Conservation (phyloP, 2,113 vertebrate genomes). For the Ptilorrhoa leucosticta region DNA sequence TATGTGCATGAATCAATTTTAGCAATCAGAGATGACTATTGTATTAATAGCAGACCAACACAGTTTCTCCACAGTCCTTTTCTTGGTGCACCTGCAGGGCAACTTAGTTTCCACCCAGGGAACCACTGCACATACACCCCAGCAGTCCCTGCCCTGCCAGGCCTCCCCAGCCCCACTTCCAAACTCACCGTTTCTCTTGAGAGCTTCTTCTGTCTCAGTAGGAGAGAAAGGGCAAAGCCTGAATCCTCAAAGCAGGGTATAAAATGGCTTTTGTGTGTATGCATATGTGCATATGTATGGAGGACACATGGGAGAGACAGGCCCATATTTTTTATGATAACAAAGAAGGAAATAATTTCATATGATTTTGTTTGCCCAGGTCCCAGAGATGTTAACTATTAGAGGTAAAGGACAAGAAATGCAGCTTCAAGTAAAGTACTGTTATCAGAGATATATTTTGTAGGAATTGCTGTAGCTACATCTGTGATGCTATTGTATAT, state of each 20-base stretch:
- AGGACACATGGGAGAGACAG: rapidly evolving
- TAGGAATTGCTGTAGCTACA: background rate
- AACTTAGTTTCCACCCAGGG: background rate
- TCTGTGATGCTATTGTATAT: background rate
- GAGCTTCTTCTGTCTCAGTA: background rate
- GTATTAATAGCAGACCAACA: background rate
- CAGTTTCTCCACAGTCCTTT: background rate
- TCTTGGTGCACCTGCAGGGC: too few relatives aligned
- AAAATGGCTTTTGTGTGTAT: background rate
- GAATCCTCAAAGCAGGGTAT: background rate
- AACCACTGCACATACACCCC: rapidly evolving
- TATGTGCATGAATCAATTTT: background rate
- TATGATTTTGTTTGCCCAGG: background rate
- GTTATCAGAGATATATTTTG: background rate
- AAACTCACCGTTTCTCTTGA: background rate
- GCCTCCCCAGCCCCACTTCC: background rate
- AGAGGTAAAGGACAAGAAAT: background rate
- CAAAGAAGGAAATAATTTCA: background rate
- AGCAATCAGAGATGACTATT: background rate
- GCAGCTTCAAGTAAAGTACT: background rate
- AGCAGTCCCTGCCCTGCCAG: background rate
- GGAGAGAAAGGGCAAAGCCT: background rate
- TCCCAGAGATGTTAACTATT: background rate
- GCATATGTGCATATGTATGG: rapidly evolving
- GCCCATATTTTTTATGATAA: background rate